Base-by-base conservation (phyloP, 2,113 vertebrate species). In the Raphicerus campestris region DNA sequence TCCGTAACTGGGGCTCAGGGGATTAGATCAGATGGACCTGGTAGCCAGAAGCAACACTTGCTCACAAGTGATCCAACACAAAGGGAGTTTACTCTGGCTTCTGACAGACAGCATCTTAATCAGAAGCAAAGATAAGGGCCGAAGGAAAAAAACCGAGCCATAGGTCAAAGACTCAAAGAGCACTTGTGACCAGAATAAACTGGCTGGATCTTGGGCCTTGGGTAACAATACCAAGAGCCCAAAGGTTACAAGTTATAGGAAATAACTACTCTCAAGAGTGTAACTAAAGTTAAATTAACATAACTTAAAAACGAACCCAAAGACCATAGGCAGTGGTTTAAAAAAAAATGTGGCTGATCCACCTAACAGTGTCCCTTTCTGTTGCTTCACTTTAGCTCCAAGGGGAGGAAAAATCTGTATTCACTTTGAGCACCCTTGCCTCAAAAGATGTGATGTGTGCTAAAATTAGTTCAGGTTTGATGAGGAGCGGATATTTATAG, bases 101-200 rank as follows among this genome's bases (percentile, higher is more conserved):
- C 61, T 16, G 60, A 32, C 53, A 55, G 70, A 47, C 39, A 53
- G 53, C 19, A 84, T 49, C 14, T 87, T 82, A 63, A 83, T 47
- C 42, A 92, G 81, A 94, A 87, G 53, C 47, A 92, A 94, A 61
- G 47, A 96, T 70, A 94, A 81, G 39, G 45, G 39, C 63, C 30
- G 90, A 80, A 91, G 49, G 84, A n/a, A 94, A 19, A 82, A 63
- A 4, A 14, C 22, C 4, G 1, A 93, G 32, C 10, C n/a, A 81
- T 1, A 81, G 39, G 73, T 30, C 70, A 89, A 96, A 96, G 51
- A 89, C 55, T 17, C 78, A 94, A 94, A 26, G 24, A 35, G 61
- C 51, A 81, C 90, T 63, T 87, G 73, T 47, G 75, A 84, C 53
- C n/a, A 96, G 70, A 92, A 93, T 70, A 94, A 95, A 95, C 83